These are phyloP conservation scores for Nesometra sesokonis DNA, from an alignment of 35 echinoderm and acorn worm genomes.

Conservation along the genomic window DNA sequence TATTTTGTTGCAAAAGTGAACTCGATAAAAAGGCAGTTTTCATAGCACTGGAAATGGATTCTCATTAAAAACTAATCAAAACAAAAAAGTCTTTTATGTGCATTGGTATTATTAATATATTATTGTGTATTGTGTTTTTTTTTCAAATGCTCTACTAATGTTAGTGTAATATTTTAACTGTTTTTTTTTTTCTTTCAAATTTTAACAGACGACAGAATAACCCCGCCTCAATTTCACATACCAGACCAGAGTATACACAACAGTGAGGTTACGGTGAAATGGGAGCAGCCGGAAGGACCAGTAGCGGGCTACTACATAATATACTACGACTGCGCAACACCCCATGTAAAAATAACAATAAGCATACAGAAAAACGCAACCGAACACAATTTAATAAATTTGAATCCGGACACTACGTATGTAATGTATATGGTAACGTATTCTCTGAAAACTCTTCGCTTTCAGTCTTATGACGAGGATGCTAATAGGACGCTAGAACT, in stretches of 20 bases:
- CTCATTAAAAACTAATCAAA: too few relatives aligned
- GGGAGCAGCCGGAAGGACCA: background rate
- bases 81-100: too few relatives aligned
- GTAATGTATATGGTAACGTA: background rate
- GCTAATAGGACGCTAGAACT: background rate
- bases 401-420: background rate
- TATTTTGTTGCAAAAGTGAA: too few relatives aligned
- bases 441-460: background rate
- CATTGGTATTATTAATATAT: too few relatives aligned
- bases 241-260: background rate
- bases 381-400: background rate
- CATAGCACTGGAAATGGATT: too few relatives aligned
- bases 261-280: background rate
- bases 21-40: too few relatives aligned
- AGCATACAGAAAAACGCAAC: background rate
- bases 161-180: too few relatives aligned
- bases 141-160: too few relatives aligned
- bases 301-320: background rate
- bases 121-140: too few relatives aligned
- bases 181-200: too few relatives aligned
- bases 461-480: background rate
- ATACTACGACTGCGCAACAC: background rate
- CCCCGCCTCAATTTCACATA: background rate
- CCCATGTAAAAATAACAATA: background rate
- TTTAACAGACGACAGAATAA: background rate